Evolutionary conservation across 2,888 invertebrate species (phyloP).

Genomic region (Clistopyga incitator): DNA sequence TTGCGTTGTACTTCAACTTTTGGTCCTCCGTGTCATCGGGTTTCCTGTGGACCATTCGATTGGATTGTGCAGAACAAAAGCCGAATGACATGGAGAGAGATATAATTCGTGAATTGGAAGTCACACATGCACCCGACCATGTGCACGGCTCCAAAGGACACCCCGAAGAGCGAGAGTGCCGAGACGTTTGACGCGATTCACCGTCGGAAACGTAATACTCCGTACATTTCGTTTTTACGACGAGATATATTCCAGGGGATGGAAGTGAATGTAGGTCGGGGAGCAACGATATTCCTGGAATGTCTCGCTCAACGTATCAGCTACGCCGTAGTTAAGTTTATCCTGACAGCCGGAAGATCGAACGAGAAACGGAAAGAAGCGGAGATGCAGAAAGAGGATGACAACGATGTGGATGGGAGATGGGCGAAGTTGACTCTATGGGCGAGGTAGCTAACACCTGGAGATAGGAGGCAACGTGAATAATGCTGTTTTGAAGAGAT

Average conservation of each 20-base stretch:
- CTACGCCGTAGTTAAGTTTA: constrained; percentile 15
- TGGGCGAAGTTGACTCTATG: background rate
- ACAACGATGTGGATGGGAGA: constrained; percentile 6
- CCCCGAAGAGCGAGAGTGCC: background rate
- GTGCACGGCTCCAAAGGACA: background rate
- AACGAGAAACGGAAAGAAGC: background rate
- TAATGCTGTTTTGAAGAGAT: background rate
- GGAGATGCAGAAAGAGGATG: background rate
- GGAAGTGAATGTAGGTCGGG: constrained; percentile 13
- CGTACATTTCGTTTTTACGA: constrained; percentile 35
- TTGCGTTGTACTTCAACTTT: too few relatives aligned
- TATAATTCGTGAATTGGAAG: background rate
- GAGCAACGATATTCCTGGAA: constrained; percentile 17
- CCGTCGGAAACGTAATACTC: constrained; percentile 6
- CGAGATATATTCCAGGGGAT: constrained; percentile 26
- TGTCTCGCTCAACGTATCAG: constrained; percentile 9
- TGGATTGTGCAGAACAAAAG: constrained; percentile 1
- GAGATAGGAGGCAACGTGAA: background rate
- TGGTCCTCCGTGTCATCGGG: too few relatives aligned
- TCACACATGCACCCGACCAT: background rate
- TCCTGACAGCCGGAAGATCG: constrained; percentile 10
- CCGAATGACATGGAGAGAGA: background rate
- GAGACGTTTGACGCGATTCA: background rate
- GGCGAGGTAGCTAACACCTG: background rate
- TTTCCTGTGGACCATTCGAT: background rate